phyloP scores from a whole-genome alignment of 2,888 invertebrate genomes.

The Tetranychus truncatus region DNA sequence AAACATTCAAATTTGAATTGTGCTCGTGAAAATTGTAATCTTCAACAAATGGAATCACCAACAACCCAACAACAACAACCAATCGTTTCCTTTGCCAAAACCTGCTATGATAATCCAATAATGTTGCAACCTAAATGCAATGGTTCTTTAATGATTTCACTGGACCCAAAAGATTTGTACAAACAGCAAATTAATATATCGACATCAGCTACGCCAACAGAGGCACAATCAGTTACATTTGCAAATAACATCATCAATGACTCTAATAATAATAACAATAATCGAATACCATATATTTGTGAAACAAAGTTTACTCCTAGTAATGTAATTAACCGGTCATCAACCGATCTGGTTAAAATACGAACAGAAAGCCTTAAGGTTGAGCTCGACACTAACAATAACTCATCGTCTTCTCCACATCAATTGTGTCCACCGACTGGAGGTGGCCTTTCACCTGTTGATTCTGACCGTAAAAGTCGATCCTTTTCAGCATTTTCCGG shows the following conservation, averaged over 20 bases:
- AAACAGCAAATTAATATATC: background rate
- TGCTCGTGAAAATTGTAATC: background rate
- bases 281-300: background rate
- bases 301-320: background rate
- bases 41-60: background rate
- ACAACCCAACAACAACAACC: background rate
- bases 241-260: background rate
- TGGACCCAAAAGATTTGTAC: background rate
- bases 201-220: background rate
- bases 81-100: background rate
- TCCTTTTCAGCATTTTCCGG: background rate
- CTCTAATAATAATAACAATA: background rate
- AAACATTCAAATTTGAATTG: background rate
- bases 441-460: background rate
- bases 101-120: background rate
- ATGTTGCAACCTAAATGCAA: background rate
- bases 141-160: background rate
- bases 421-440: background rate
- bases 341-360: background rate
- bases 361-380: background rate
- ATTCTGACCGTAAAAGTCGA: background rate
- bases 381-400: background rate
- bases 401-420: background rate
- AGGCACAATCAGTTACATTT: background rate
- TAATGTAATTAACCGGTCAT: background rate